Evolutionary conservation across 2,888 invertebrate species (phyloP).

Genomic region (Abrostola tripartita): DNA sequence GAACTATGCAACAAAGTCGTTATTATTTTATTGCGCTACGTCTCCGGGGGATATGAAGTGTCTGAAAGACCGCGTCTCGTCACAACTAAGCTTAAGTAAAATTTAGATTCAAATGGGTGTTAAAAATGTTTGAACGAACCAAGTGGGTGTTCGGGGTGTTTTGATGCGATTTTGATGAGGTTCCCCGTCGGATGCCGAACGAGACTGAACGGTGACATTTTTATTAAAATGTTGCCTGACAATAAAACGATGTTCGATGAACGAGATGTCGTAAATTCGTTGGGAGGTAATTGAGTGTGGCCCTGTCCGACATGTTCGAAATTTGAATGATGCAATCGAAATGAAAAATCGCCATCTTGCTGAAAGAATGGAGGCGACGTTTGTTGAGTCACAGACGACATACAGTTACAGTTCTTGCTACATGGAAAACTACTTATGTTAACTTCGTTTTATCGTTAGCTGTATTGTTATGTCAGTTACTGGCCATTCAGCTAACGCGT

Average conservation of each 20-base stretch:
- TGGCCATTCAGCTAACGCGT: slow-evolving; percentile 69
- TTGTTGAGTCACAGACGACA: slow-evolving; percentile 70
- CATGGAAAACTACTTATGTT: slow-evolving; percentile 87
- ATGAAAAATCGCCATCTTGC: slow-evolving; percentile 60
- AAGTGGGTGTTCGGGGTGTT: slow-evolving; percentile 71
- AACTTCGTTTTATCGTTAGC: slow-evolving; percentile 83
- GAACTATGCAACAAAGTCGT: slow-evolving; percentile 65
- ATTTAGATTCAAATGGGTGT: slow-evolving; percentile 80
- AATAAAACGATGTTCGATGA: slow-evolving; percentile 70
- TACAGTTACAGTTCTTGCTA: slow-evolving; percentile 62
- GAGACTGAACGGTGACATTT: slow-evolving; percentile 67
- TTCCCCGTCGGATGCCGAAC: slow-evolving; percentile 57
- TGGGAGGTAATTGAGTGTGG: slow-evolving; percentile 69
- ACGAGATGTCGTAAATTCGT: slow-evolving; percentile 72
- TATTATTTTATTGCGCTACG: slow-evolving; percentile 73
- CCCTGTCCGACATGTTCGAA: slow-evolving; percentile 52
- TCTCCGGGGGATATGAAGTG: slow-evolving; percentile 70
- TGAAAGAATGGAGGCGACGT: slow-evolving; percentile 64
- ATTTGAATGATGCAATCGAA: slow-evolving; percentile 61
- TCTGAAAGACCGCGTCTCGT: slow-evolving; percentile 66
- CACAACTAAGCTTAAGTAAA: slow-evolving; percentile 72
- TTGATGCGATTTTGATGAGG: slow-evolving; percentile 84
- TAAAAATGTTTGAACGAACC: slow-evolving; percentile 75
- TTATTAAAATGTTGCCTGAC: slow-evolving; percentile 75
- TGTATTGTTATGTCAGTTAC: slow-evolving; percentile 78